Base-by-base conservation (phyloP, 2,113 vertebrate genomes). In the Periophthalmus modestus region DNA sequence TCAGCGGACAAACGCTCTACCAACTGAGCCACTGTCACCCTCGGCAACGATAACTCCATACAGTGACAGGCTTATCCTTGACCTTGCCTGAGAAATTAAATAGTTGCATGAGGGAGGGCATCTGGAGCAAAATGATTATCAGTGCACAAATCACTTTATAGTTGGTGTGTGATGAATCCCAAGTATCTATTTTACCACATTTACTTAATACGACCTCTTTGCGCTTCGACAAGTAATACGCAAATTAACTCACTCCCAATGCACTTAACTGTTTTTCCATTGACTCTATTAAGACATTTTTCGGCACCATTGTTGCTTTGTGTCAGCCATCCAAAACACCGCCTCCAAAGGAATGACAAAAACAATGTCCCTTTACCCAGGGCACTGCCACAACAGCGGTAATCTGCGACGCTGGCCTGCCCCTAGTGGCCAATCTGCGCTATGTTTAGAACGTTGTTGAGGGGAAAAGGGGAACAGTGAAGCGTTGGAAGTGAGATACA, bases 321-420 rank as follows among this genome's bases (percentile, higher is more conserved):
- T 77, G 71, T 71, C 47, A 52, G 54, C 82, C 81, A 75, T 88
- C 85, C 83, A 71, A 78, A 79, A 77, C 57, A 3, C 24, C 58
- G 50, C 62, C 80, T 79, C n/a, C 72, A 33, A 58, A 73, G 43
- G 50, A 14, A 21, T 61, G 52, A 79, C 69, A 85, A 66, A 82
- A 84, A 78, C 77, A 80, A 76, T 55, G 72, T 14, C 59, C 59
- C 63, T 52, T 34, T 75, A 68, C 34, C 63, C 47, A 21, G 72
- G 4, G 28, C 23, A 15, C 15, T 62, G 59, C 24, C 63, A 4
- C 70, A 3, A 2, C 63, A 24, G 14, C 70, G 68, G 52, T 68
- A 46, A 5, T 74, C 63, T 68, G 59, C 66, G 47, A 72, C 19
- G 0, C 71, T 69, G 71, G 55, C 72, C 74, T 7, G n/a, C 62